Base-by-base conservation (phyloP, 2,888 invertebrate genomes). In the Lepeophtheirus nordmannii region DNA sequence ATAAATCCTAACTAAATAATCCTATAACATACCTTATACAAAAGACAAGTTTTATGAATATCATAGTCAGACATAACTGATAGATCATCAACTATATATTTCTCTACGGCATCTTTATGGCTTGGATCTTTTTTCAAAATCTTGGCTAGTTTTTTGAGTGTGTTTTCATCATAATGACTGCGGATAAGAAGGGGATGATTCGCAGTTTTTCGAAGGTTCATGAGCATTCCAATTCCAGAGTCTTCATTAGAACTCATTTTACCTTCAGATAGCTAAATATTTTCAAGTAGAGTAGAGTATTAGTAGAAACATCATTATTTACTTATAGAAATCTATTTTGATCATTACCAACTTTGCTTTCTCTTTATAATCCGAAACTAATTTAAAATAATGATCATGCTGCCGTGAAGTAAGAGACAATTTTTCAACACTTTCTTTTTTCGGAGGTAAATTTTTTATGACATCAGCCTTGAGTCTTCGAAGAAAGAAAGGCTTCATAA, bases 401-500 rank as follows among this genome's bases (percentile, higher is more conserved):
- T 96, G 96, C 14, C 80, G 78, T 1, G 81, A 79, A 0, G 82
- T 80, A 85, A 96, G 82, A 0, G 82, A 75, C 68, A 86, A 81
- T 70, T 78, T 77, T 62, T 85, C 80, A 1, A 85, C 80, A 62
- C 81, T 78, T 69, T 90, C 87, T 1, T 79, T 81, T 77, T 96
- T 97, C 71, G 80, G 77, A 0, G 96, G 96, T 71, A 97, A 76
- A 75, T 90, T 87, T 39, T 72, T 71, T 68, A 79, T 71, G 11
- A 65, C 65, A 71, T 93, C 89, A 23, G 81, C 77, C 76, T 96
- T 96, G 60, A 94, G 78, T 67, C 97, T 79, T 20, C 96, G 79
- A 58, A 97, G 79, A 3, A 96, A 84, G 75, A 97, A 97, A 0
- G 97, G 97, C 74, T 87, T 88, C 87, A 97, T 92, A 70, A 97